phyloP scores from a whole-genome alignment of 2,797 vertebrate species.

The Lophotriccus pileatus region DNA sequence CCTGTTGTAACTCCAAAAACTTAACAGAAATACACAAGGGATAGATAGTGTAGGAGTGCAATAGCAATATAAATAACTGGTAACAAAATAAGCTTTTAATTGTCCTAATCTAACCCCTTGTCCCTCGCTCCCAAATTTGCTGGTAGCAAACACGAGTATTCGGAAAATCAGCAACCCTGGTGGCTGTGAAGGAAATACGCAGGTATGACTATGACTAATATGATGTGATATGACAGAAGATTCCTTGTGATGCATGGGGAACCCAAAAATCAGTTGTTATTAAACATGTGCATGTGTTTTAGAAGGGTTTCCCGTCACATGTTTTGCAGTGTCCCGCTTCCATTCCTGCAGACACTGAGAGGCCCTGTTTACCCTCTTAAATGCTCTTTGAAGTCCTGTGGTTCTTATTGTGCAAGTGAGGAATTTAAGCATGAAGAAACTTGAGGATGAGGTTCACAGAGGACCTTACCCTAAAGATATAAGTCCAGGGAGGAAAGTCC shows the following conservation, averaged over 20 bases:
- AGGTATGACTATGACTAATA: neutral
- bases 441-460: neutral
- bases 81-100: neutral
- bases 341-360: neutral
- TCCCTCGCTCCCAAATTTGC: neutral
- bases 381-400: neutral
- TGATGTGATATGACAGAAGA: neutral
- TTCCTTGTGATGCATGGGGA: neutral
- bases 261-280: neutral
- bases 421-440: neutral
- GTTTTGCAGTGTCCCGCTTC: neutral
- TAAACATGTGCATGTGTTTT: neutral
- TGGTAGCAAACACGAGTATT: neutral
- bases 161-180: neutral
- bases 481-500: neutral
- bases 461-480: neutral
- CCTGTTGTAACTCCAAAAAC: conserved; percentile 13
- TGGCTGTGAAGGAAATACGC: neutral
- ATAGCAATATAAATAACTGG: neutral
- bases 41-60: neutral
- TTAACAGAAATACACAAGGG: neutral
- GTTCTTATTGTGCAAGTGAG: neutral
- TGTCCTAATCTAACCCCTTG: neutral
- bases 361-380: neutral
- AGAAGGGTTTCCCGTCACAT: neutral